Evolutionary conservation across 2,888 invertebrate species (phyloP), one percentile per base, ranked within the genome.

Genomic region (Chymomyza caudatula): DNA sequence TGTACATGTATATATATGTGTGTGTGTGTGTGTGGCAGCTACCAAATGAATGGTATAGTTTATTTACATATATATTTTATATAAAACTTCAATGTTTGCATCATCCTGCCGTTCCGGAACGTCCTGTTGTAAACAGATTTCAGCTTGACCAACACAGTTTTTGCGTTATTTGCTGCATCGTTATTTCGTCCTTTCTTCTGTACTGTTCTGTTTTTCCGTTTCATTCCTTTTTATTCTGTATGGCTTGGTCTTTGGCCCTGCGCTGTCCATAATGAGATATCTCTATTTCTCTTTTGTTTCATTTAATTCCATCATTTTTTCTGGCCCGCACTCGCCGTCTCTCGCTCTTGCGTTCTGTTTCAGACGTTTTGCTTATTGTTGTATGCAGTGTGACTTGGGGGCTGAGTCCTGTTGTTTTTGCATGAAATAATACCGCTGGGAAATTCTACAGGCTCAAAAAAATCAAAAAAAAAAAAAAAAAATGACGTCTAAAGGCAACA

Each of bases 221-320:
- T 79, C 72, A 71, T 79, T 79, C 72, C 51, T 17, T 49, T 49
- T 6, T 1, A 4, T n/a, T 6, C 44, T n/a, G 4, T 25, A 37
- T 37, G 11, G 2, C 11, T 29, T 29, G 8, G 29, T 29, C 29
- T 79, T 77, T 76, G 80, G 75, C 71, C 69, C 77, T 68, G 73
- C 79, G 79, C 80, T 80, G 76, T 77, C 76, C 80, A 80, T 80
- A 83, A 80, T 80, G 83, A 83, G 80, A 83, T 80, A 80, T 80
- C 80, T 80, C 80, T 76, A 83, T 80, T 77, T 80, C 76, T 74
- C 80, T 78, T 83, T 80, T 83, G 80, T 83, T 80, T 83, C 83
- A 74, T 83, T 80, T 74, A 74, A 76, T 83, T 80, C 73, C 76
- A 77, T 77, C 74, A 77, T 68, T 69, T 68, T 67, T 43, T 17